Evolutionary conservation across 2,797 vertebrate genomes (phyloP).

Genomic region (Netta rufina): DNA sequence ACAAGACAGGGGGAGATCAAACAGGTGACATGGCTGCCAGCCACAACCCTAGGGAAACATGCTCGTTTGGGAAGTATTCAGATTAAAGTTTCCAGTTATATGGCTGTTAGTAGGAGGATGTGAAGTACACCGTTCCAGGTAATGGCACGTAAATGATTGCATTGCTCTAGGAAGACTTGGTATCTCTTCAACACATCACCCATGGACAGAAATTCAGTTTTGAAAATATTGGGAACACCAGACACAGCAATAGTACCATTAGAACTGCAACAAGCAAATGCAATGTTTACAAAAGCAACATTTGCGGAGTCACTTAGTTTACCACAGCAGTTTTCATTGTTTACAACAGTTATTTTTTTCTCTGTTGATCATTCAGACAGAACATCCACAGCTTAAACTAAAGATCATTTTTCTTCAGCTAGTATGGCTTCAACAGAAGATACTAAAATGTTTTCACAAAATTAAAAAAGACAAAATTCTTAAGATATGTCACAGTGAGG

Average conservation of each 20-base stretch:
- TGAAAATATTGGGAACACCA: not conserved
- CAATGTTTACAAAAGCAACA: not conserved
- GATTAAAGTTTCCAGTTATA: not conserved
- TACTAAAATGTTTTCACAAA: not conserved
- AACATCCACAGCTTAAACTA: not conserved
- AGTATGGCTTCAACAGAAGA: not conserved
- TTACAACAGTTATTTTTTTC: not conserved
- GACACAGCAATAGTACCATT: not conserved
- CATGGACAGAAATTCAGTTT: not conserved
- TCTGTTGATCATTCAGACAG: not conserved
- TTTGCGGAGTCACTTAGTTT: not conserved
- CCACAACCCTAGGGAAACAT: not conserved
- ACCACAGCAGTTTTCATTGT: not conserved
- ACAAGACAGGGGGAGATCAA: not conserved
- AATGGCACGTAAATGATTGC: not conserved
- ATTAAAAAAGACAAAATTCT: not conserved
- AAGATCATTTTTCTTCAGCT: not conserved
- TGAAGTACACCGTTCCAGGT: not conserved
- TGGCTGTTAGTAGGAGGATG: not conserved
- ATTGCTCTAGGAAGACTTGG: not conserved
- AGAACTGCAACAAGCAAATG: not conserved
- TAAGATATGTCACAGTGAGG: not conserved
- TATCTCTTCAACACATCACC: not conserved
- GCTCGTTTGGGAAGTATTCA: not conserved
- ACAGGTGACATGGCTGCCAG: not conserved